phyloP scores from a whole-genome alignment of 2,797 vertebrate species.

The Karalla daura region DNA sequence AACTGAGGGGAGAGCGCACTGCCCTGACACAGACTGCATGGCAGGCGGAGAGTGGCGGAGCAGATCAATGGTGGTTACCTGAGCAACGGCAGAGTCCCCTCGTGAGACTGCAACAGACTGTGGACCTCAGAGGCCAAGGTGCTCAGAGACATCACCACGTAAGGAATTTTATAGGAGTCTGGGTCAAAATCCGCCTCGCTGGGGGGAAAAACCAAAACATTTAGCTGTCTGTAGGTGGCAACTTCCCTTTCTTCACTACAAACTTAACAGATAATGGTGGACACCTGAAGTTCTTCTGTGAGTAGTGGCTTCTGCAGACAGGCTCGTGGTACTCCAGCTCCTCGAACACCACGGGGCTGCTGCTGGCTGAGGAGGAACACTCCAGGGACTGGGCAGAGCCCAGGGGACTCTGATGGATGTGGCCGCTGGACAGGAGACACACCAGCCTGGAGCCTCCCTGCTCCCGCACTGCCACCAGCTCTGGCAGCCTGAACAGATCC shows the following conservation, averaged over 20 bases:
- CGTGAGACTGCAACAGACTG: slow-evolving; percentile 92
- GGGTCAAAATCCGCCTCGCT: slow-evolving; percentile 98
- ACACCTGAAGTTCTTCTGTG: slow-evolving; percentile 90
- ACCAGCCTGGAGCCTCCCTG: slow-evolving; percentile 91
- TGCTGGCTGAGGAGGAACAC: slow-evolving; percentile 90
- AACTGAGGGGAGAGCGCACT: slow-evolving; percentile 78
- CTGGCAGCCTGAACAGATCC: slow-evolving; percentile 91
- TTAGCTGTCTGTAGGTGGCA: too few species aligned
- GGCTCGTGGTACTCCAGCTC: slow-evolving; percentile 97
- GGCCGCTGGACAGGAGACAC: slow-evolving; percentile 91
- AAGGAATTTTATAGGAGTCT: slow-evolving; percentile 93
- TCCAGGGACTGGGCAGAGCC: slow-evolving; percentile 94
- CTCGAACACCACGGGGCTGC: slow-evolving; percentile 96
- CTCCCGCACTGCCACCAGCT: slow-evolving; percentile 91
- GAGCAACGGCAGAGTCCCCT: slow-evolving; percentile 94
- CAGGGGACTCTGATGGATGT: slow-evolving; percentile 91
- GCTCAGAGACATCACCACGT: slow-evolving; percentile 92
- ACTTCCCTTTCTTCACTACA: too few species aligned
- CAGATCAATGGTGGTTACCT: slow-evolving; percentile 88
- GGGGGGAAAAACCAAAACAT: slow-evolving; percentile 25
- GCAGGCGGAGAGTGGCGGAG: too few species aligned
- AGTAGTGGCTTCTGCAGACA: slow-evolving; percentile 91
- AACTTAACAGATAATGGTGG: too few species aligned
- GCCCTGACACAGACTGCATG: too few species aligned
- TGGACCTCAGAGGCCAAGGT: slow-evolving; percentile 93